Evolutionary conservation across 2,888 invertebrate species (phyloP).

Genomic region (Drosophila fungiperda): DNA sequence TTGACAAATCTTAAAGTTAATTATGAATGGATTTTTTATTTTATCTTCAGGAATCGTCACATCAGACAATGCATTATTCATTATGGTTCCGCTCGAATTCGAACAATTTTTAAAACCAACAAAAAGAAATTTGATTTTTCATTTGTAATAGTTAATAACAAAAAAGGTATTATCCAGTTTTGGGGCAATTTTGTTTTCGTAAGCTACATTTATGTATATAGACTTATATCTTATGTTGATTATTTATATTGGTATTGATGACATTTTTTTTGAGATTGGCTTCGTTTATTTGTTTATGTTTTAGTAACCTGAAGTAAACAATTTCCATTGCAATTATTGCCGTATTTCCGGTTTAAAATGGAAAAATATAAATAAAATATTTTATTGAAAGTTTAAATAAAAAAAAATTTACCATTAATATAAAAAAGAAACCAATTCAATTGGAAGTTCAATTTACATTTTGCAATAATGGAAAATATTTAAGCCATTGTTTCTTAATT

Average conservation of each 20-base stretch:
- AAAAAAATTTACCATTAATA: background rate
- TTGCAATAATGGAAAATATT: background rate
- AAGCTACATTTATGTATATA: background rate
- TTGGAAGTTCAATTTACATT: background rate
- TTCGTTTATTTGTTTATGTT: background rate
- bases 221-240: background rate
- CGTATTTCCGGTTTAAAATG: constrained; percentile 3
- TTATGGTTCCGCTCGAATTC: background rate
- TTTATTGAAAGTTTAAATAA: constrained; percentile 6
- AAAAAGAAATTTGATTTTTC: background rate
- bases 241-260: background rate
- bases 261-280: background rate
- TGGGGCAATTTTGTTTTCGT: background rate
- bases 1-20: background rate
- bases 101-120: background rate
- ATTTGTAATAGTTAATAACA: background rate
- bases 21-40: background rate
- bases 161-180: background rate
- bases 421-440: background rate
- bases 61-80: background rate
- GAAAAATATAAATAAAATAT: background rate
- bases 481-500: constrained; percentile 9
- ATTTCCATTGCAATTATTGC: constrained; percentile 18
- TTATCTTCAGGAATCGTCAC: background rate
- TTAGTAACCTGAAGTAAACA: background rate